Conservation (phyloP, 2,113 vertebrate genomes). For the Butorides virescens region DNA sequence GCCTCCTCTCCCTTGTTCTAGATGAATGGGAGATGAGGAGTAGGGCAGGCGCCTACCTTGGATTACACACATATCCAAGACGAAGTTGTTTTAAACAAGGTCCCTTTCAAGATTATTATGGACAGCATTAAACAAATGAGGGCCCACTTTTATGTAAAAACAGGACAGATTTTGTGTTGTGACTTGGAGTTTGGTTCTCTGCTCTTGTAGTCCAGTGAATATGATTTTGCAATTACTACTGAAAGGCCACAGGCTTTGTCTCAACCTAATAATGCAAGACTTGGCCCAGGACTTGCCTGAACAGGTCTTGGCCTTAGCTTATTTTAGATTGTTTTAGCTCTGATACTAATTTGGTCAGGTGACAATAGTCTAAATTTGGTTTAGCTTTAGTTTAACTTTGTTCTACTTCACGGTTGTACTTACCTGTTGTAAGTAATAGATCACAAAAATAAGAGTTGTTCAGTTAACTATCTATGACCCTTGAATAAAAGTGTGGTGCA, state of each 20-base stretch:
- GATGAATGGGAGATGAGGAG: not conserved
- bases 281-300: not conserved
- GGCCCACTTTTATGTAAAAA: accelerated
- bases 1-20: not conserved
- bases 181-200: not conserved
- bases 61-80: not conserved
- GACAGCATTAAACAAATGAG: not conserved
- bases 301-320: not conserved
- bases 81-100: not conserved
- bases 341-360: not conserved
- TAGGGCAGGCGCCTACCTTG: not conserved
- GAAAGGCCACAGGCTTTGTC: not conserved
- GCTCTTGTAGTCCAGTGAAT: not conserved
- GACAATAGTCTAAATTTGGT: not conserved
- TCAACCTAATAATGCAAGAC: not conserved
- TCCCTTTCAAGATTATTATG: not conserved
- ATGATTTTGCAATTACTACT: not conserved
- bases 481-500: not conserved
- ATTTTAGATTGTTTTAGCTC: not conserved
- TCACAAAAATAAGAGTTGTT: not conserved
- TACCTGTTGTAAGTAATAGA: not conserved
- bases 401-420: not conserved
- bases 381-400: not conserved
- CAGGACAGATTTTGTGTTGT: not conserved
- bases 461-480: not conserved